Conservation (phyloP, 2,113 vertebrate species). For the Madoqua kirkii region DNA sequence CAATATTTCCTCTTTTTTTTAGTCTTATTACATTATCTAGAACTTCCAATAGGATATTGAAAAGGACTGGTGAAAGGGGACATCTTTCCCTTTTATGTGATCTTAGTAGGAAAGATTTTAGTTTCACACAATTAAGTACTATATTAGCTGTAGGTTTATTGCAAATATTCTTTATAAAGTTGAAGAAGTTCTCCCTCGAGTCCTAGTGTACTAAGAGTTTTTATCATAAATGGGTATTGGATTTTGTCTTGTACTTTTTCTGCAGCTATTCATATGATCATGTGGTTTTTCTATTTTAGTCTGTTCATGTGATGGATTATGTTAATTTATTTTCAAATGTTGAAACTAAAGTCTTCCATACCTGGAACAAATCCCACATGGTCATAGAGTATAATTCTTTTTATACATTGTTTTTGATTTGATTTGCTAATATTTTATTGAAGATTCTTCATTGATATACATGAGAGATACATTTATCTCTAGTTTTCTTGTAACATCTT, state of each 20-base stretch:
- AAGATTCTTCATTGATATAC: background rate
- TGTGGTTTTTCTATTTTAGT: background rate
- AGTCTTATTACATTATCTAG: background rate
- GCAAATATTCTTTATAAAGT: background rate
- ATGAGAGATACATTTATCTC: background rate
- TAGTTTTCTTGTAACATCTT: background rate
- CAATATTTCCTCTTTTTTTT: background rate
- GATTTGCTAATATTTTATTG: background rate
- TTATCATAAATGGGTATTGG: background rate
- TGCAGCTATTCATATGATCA: background rate
- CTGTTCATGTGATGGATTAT: background rate
- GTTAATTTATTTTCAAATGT: background rate
- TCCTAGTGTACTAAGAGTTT: background rate
- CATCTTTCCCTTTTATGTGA: background rate
- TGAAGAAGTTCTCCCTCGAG: background rate
- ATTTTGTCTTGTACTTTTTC: background rate
- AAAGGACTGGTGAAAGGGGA: background rate
- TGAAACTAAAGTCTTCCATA: background rate
- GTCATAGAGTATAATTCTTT: background rate
- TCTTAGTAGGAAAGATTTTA: background rate
- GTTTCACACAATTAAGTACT: background rate
- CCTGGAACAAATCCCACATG: background rate
- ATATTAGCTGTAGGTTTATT: background rate
- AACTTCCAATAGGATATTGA: background rate
- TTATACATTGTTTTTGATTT: background rate